Conservation (phyloP, 2,888 invertebrate genomes). For the Hermaeophaga mercurialis region DNA sequence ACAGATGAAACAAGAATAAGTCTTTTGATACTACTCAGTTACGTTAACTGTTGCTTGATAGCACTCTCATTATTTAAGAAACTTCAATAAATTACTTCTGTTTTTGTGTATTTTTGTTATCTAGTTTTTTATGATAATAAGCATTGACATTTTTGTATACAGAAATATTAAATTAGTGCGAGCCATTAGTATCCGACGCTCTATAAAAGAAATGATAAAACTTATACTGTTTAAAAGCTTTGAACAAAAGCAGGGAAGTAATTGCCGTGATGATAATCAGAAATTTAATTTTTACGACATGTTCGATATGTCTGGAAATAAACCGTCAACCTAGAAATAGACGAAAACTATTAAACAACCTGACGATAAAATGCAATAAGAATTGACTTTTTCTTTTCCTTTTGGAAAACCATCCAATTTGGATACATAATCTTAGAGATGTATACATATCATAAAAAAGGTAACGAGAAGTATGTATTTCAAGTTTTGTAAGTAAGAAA, state of each 20-base stretch:
- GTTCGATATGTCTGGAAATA: neutral
- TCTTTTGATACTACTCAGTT: too few species aligned
- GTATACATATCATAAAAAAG: neutral
- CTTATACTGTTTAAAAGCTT: neutral
- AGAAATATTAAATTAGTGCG: neutral
- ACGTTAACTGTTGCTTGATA: too few species aligned
- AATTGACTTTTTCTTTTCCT: neutral
- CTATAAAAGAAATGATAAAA: too few species aligned
- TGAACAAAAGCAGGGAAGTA: neutral
- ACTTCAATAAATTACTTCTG: too few species aligned
- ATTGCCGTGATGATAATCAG: neutral
- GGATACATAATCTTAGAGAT: neutral
- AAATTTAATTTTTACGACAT: neutral
- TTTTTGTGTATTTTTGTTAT: too few species aligned
- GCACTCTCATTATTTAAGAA: too few species aligned
- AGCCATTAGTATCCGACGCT: too few species aligned
- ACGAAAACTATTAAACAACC: conserved; percentile 2
- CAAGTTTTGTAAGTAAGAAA: neutral
- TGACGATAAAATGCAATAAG: conserved; percentile 1
- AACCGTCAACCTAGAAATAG: conserved; percentile 1
- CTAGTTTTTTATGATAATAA: too few species aligned
- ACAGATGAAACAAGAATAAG: too few species aligned
- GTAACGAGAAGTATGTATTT: too few species aligned
- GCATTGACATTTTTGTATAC: too few species aligned
- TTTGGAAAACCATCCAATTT: neutral